Evolutionary conservation across 2,797 vertebrate genomes (phyloP), one percentile per base, ranked within the genome.

Genomic region (Picus viridis): DNA sequence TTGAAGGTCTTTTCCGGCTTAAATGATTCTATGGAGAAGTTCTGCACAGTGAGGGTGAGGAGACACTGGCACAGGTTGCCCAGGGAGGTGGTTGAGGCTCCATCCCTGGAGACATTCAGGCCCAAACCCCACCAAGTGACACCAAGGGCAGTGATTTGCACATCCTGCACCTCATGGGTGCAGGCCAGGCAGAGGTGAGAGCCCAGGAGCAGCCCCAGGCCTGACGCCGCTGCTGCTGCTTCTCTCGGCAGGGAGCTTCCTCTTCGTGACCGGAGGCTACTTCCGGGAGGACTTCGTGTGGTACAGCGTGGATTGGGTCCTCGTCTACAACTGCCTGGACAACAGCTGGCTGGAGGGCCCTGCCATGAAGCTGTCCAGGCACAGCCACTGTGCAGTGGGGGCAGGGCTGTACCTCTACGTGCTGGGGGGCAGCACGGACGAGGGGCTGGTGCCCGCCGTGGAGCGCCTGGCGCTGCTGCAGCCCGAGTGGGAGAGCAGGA

Each of bases 231-330:
- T 15, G 47, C 49, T 15, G 47, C 43, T 89, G 1, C 29, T 68
- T 87, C 81, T 95, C 41, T 88, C 93, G 69, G 36, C 94, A 99
- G 99, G 98, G 47, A 98, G 98, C 92, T 97, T 95, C 43, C 93
- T 99, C 74, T 97, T 98, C 62, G 98, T 99, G 92, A 99, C 98
- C 8, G 99, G 99, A 4, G 98, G 99, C 16, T 97, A 98, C 96
- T 99, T 98, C 94, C 97, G 98, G 24, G 98, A 98, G 14, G 97
- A 98, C 63, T 98, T 99, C 70, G 96, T 98, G 77, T 99, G 99
- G 99, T 98, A 98, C 93, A 98, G 97, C 2, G 98, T 98, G 96
- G 98, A 99, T 84, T 99, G 98, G 98, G 98, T 99, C 88, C 97
- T 97, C 32, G 97, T 98, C 73, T 99, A 98, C 53, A 98, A 98